phyloP scores from a whole-genome alignment of 2,888 invertebrate genomes.

The Crocallis elinguaria region DNA sequence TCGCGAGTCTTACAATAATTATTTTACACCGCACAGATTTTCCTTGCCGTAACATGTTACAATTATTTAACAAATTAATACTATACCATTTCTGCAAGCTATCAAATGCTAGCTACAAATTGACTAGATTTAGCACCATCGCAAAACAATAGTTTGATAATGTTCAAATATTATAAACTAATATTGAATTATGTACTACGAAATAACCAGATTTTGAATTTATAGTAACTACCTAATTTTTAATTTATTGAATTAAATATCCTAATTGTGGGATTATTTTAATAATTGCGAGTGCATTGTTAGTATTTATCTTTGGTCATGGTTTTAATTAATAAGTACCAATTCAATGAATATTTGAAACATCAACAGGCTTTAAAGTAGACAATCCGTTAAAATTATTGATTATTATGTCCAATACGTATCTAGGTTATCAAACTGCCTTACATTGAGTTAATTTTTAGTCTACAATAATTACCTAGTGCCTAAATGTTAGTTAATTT shows the following conservation, averaged over 20 bases:
- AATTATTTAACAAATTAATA: not conserved
- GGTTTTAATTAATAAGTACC: not conserved
- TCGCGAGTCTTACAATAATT: not conserved
- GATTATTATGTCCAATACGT: not conserved
- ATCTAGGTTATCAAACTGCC: not conserved
- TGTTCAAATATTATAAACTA: not conserved
- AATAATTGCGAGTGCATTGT: not conserved
- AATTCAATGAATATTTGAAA: not conserved
- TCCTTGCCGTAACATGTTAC: not conserved
- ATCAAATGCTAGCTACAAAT: conserved; percentile 44
- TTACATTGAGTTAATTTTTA: not conserved
- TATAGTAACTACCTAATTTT: no score
- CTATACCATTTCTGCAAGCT: conserved; percentile 36
- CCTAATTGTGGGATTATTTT: no score
- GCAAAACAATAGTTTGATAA: conserved; percentile 45
- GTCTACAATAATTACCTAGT: conserved; percentile 1
- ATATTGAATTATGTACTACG: no score
- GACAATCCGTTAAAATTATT: not conserved
- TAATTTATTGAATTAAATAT: not conserved
- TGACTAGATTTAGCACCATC: conserved; percentile 62
- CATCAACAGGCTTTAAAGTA: conserved; percentile 12
- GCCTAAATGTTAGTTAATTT: conserved; percentile 8
- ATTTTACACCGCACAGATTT: not conserved
- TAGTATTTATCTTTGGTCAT: not conserved
- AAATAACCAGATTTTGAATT: no score